These are phyloP conservation scores for Brachionus angularis DNA, from an alignment of 1,140 invertebrate species.

Conservation along the genomic window DNA sequence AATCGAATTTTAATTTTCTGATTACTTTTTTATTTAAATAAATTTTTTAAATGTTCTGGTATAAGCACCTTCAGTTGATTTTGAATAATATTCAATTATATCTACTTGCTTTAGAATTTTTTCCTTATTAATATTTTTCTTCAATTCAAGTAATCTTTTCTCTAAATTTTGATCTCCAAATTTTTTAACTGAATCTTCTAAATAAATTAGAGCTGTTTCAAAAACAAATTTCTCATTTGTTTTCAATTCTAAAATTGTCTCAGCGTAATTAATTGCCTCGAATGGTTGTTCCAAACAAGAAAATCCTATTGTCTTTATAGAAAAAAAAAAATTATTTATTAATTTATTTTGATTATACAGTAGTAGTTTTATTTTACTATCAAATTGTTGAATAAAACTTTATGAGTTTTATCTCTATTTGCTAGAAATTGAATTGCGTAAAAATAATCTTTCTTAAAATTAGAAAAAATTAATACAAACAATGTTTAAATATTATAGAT, in stretches of 20 bases:
- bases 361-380: background rate
- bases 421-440: background rate
- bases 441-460: background rate
- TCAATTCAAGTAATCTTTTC: background rate
- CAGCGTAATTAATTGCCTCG: background rate
- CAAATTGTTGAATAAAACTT: background rate
- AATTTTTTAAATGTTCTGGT: background rate
- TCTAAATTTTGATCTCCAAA: background rate
- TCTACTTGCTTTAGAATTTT: background rate
- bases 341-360: too few species aligned
- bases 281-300: background rate
- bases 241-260: background rate
- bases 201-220: background rate
- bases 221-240: background rate
- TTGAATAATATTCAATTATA: background rate
- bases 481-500: background rate
- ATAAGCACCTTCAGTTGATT: conserved; percentile 3
- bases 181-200: background rate
- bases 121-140: background rate
- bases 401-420: background rate
- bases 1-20: too few species aligned
- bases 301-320: background rate
- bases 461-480: background rate
- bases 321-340: too few species aligned
- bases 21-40: background rate